Evolutionary conservation across 2,797 vertebrate species (phyloP).

Genomic region (Botia kubotai): DNA sequence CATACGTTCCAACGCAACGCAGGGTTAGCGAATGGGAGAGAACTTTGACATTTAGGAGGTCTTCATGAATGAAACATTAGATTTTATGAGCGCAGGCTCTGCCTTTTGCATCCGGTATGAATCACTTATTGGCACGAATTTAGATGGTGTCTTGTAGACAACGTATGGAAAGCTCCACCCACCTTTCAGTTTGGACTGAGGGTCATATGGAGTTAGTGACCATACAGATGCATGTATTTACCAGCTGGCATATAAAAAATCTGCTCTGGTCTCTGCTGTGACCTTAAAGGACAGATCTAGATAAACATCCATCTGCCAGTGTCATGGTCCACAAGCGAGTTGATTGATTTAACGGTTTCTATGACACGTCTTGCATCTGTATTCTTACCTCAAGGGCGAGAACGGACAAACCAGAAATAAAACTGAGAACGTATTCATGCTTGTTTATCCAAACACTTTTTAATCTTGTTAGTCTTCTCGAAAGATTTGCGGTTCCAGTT

Average conservation of each 20-base stretch:
- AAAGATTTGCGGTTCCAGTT: neutral
- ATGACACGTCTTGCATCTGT: constrained; percentile 40
- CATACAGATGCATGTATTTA: constrained; percentile 16
- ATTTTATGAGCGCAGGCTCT: constrained; percentile 12
- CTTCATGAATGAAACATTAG: constrained; percentile 50
- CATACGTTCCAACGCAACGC: constrained; percentile 36
- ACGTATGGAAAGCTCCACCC: neutral
- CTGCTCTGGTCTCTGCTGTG: constrained; percentile 11
- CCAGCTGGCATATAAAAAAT: constrained; percentile 8
- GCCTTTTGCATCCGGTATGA: constrained; percentile 16
- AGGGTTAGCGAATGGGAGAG: constrained; percentile 35
- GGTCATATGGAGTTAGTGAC: neutral
- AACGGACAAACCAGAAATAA: constrained; percentile 7
- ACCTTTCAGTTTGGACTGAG: constrained; percentile 14
- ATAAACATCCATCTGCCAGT: constrained; percentile 46
- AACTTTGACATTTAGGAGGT: constrained; percentile 44
- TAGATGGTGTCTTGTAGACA: neutral
- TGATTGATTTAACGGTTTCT: constrained; percentile 53
- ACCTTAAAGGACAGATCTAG: constrained; percentile 42
- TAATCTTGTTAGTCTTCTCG: neutral
- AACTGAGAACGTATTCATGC: constrained; percentile 15
- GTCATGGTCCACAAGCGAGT: constrained; percentile 32
- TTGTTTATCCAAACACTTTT: constrained; percentile 8
- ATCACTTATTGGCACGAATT: constrained; percentile 1
- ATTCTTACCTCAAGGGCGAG: constrained; percentile 33